phyloP scores from a whole-genome alignment of 2,113 vertebrate species.

The Tupaia tana region DNA sequence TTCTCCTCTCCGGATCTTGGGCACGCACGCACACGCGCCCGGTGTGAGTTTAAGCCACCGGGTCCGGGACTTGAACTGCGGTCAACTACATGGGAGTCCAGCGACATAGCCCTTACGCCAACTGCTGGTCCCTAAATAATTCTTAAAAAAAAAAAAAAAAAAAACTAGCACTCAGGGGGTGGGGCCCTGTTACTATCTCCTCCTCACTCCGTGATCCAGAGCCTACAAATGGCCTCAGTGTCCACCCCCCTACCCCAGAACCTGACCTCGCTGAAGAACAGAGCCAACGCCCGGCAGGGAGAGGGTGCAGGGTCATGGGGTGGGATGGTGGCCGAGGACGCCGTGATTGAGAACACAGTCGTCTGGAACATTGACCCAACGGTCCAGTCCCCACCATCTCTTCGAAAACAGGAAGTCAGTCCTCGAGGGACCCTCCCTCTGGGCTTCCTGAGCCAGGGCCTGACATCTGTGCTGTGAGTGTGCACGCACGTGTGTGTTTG shows the following conservation, averaged over 20 bases:
- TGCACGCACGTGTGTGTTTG: too few species aligned
- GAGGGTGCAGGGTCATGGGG: background rate
- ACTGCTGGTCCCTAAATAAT: too few species aligned
- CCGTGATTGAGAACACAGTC: background rate
- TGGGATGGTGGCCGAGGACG: background rate
- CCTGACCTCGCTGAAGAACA: background rate
- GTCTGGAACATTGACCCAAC: background rate
- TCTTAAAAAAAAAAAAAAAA: too few species aligned
- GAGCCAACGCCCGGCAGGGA: background rate
- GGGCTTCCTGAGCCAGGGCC: background rate
- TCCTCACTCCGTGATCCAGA: background rate
- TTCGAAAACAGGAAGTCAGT: slow-evolving; percentile 57
- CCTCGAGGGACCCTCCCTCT: slow-evolving; percentile 44
- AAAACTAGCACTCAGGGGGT: too few species aligned
- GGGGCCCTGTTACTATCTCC: background rate
- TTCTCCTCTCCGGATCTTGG: too few species aligned
- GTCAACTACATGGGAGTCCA: too few species aligned
- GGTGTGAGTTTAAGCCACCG: too few species aligned
- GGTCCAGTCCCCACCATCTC: background rate
- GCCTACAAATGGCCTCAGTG: background rate
- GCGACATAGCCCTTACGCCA: too few species aligned
- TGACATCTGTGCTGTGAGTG: background rate
- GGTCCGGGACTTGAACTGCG: too few species aligned
- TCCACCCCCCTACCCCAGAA: background rate
- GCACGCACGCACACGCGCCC: too few species aligned